These are phyloP conservation scores for Drosophila tsacasi DNA, from an alignment of 1,140 invertebrate genomes.

Conservation along the genomic window DNA sequence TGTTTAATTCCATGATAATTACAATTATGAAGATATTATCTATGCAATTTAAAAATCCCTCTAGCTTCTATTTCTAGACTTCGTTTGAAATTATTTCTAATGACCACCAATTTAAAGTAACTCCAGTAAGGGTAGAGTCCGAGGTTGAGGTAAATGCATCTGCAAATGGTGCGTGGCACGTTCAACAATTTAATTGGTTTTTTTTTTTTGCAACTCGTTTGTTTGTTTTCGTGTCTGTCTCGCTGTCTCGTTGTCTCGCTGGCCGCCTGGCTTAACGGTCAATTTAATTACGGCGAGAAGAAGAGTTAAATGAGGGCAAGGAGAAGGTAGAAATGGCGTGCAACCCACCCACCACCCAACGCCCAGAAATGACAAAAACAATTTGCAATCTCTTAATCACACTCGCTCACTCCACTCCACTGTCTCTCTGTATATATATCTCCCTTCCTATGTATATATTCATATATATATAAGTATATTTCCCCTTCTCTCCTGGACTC, in stretches of 20 bases:
- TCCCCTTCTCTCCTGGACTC: conserved; percentile 3
- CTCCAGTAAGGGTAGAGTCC: background rate
- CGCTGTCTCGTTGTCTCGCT: conserved; percentile 9
- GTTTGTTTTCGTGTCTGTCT: conserved; percentile 25
- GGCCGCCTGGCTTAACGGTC: conserved; percentile 20
- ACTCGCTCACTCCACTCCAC: conserved; percentile 16
- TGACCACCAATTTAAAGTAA: no score
- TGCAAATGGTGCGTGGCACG: conserved; percentile 60
- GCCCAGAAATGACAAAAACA: conserved; percentile 28
- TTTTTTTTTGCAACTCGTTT: conserved; percentile 10
- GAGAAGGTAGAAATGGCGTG: no score
- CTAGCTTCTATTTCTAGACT: background rate
- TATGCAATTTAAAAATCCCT: background rate
- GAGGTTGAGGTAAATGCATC: conserved; percentile 36
- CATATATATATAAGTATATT: background rate
- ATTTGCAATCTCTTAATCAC: conserved; percentile 48
- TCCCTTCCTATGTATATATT: background rate
- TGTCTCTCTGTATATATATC: background rate
- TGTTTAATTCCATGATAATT: no score
- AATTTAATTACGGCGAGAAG: conserved; percentile 35
- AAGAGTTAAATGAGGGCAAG: conserved; percentile 22
- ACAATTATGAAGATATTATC: background rate
- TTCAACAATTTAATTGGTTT: conserved; percentile 20
- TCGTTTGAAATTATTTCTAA: background rate
- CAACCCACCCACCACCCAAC: background rate